phyloP scores from a whole-genome alignment of 2,797 vertebrate species.

The Dendrocincla fuliginosa region DNA sequence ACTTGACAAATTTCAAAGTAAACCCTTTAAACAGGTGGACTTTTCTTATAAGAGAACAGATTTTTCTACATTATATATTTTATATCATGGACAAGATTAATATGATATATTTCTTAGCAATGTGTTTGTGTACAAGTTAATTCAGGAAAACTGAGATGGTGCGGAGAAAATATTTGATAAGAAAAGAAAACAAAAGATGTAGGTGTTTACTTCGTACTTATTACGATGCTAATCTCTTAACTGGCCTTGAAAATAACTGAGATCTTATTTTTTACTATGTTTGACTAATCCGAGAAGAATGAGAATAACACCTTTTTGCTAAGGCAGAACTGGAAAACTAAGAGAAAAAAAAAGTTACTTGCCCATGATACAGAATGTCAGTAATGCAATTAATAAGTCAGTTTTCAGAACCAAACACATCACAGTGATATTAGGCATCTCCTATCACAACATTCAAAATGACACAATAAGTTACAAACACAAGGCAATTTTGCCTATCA shows the following conservation, averaged over 20 bases:
- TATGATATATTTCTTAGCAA: neutral
- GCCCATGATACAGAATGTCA: neutral
- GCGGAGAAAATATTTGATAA: neutral
- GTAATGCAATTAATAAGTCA: conserved; percentile 4
- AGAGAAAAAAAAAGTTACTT: neutral
- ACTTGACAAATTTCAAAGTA: neutral
- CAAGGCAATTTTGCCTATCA: conserved; percentile 31
- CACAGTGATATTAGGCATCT: neutral
- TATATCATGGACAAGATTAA: neutral
- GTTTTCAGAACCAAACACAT: neutral
- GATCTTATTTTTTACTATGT: neutral
- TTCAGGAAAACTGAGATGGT: neutral
- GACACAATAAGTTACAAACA: conserved; percentile 34
- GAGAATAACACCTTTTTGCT: neutral
- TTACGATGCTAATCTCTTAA: neutral
- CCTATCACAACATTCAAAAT: conserved; percentile 21
- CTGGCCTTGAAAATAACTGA: neutral
- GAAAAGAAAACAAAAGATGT: neutral
- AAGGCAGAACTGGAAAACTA: neutral
- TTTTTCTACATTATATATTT: neutral
- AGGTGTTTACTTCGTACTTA: neutral
- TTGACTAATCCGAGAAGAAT: neutral
- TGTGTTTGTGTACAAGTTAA: neutral
- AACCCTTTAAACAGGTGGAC: neutral
- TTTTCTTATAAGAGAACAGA: neutral